phyloP scores from a whole-genome alignment of 2,797 vertebrate genomes.

The Coluber constrictor region DNA sequence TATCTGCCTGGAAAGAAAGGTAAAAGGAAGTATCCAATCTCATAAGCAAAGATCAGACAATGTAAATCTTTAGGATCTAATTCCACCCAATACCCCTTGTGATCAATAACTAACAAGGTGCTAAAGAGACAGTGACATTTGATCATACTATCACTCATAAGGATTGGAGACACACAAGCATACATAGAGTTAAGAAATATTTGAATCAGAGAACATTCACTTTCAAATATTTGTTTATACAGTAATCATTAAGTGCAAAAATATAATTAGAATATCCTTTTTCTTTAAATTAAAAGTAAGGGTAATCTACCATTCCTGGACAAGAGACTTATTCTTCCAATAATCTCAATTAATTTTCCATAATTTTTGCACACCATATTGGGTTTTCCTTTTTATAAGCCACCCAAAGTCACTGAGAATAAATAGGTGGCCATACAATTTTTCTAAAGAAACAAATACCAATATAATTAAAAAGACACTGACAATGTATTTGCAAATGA shows the following conservation, averaged over 20 bases:
- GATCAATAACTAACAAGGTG: neutral
- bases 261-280: neutral
- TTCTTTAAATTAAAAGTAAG: neutral
- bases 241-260: no score
- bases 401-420: no score
- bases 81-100: neutral
- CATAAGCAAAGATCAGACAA: neutral
- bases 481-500: constrained; percentile 2
- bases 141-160: neutral
- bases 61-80: neutral
- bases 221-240: neutral
- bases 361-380: neutral
- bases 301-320: neutral
- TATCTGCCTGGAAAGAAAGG: neutral
- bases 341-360: neutral
- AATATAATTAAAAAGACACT: neutral
- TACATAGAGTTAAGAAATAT: neutral
- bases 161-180: neutral
- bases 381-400: no score
- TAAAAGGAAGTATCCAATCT: neutral
- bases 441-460: neutral
- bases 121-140: neutral
- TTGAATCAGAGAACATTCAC: neutral
- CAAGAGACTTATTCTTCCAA: neutral
- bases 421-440: neutral